Percentiles rank a stretch among this genome's conserved stretches.
These are phyloP conservation scores for Fulmarus glacialis DNA, from an alignment of 2,113 vertebrate genomes.

Conservation along the genomic window DNA sequence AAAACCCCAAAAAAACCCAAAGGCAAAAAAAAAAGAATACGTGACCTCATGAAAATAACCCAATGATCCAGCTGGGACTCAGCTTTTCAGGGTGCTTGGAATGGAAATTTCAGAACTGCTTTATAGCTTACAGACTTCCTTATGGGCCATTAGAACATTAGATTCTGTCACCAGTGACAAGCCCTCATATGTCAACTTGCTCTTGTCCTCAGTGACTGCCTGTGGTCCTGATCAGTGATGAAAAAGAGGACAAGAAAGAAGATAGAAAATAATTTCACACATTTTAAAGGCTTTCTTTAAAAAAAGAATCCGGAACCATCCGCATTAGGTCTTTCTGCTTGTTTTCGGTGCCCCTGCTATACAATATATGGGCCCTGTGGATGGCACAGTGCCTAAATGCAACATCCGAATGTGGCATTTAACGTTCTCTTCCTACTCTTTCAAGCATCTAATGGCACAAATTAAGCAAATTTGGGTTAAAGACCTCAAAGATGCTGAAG, in stretches of 20 bases:
- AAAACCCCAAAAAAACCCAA: not conserved
- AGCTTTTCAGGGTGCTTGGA: conserved; percentile 25
- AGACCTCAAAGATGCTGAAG: not conserved
- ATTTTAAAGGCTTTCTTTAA: not conserved
- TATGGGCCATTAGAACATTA: not conserved
- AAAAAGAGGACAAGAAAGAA: not conserved
- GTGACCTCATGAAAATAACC: conserved; percentile 39
- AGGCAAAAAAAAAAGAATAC: not conserved
- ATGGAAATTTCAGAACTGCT: conserved; percentile 33
- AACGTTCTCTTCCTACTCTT: not conserved
- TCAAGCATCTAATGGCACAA: not conserved
- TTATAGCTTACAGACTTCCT: conserved; percentile 17
- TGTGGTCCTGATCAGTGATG: not conserved
- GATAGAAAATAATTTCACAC: not conserved
- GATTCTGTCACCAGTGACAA: not conserved
- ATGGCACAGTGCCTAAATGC: not conserved
- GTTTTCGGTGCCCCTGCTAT: not conserved
- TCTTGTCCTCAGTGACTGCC: not conserved
- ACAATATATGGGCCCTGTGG: not conserved
- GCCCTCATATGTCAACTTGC: not conserved
- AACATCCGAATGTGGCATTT: not conserved
- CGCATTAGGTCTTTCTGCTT: not conserved
- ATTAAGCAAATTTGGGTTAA: not conserved
- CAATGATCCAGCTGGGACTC: conserved; percentile 4
- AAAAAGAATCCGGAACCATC: not conserved